Evolutionary conservation across 2,797 vertebrate genomes (phyloP).

Genomic region (Micrastur ruficollis): DNA sequence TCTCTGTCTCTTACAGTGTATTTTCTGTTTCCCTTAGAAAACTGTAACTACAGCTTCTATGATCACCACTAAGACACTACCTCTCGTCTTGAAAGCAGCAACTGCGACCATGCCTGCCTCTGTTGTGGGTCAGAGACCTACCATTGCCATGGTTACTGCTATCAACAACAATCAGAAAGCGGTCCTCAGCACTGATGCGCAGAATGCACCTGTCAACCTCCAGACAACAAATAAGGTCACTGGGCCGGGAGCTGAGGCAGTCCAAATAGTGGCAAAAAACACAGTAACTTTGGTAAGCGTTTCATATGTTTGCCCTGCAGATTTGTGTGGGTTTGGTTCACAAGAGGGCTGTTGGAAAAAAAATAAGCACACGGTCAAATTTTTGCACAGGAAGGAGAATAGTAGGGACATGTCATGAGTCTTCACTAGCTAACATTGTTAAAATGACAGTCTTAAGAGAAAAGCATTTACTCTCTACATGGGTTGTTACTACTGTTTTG

Average conservation of each 20-base stretch:
- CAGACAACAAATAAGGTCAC: conserved; percentile 92
- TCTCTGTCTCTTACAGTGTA: conserved; percentile 65
- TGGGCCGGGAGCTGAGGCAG: conserved; percentile 87
- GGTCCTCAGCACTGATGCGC: conserved; percentile 86
- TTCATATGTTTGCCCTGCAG: neutral
- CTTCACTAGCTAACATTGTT: neutral
- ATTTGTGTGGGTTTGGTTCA: neutral
- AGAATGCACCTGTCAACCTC: conserved; percentile 92
- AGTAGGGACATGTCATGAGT: neutral
- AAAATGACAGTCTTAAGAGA: neutral
- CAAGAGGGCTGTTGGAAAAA: neutral
- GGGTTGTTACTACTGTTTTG: neutral
- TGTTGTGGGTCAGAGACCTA: conserved; percentile 89
- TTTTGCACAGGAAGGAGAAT: neutral
- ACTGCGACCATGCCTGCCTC: conserved; percentile 87
- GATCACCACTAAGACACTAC: conserved; percentile 97
- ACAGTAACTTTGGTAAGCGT: conserved; percentile 84
- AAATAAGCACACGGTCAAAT: neutral
- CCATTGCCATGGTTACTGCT: conserved; percentile 95
- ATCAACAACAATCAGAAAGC: conserved; percentile 88
- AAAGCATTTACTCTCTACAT: neutral
- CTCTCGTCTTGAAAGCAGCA: conserved; percentile 98
- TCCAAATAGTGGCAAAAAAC: conserved; percentile 90
- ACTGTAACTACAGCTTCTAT: conserved; percentile 93
- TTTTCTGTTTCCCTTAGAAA: conserved; percentile 80